Evolutionary conservation across 2,797 vertebrate genomes (phyloP), one percentile per base, ranked within the genome.

Genomic region (Jordanella pulchra): DNA sequence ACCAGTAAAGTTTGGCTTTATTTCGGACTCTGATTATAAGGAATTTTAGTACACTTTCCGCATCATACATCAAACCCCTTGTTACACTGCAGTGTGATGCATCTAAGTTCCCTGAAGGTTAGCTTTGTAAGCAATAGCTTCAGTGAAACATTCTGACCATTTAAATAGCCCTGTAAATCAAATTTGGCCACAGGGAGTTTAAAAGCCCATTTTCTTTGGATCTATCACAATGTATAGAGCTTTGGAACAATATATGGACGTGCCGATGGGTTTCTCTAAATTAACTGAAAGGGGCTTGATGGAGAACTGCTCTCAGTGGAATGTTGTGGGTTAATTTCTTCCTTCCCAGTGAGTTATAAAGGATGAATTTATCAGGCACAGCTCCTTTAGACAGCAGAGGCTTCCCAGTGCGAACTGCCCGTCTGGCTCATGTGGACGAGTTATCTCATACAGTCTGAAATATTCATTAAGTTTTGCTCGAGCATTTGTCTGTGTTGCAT

Each of bases 81-180:
- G 72, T 90, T 82, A 76, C 73, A 86, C 84, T 86, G 60, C 72
- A 77, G 69, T 35, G 10, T 83, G 84, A 89, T 84, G 42, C 81
- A 85, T 88, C 71, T 71, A 23, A 77, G 84, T 27, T 69, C 83
- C 89, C 78, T 32, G 5, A 27, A 81, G 88, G 77, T 84, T 56
- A 69, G 76, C 85, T 68, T 65, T 71, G 80, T 79, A 83, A 89
- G 79, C 83, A 63, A 80, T 75, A 74, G 72, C 79, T 80, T 83
- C 72, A 78, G 70, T 79, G 73, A 84, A 85, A 87, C 71, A 83
- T 47, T 75, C 77, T 44, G 69, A 75, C 77, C 78, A 86, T 89
- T 91, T 86, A 87, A 90, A 90, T 87, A 82, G 83, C 85, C 82
- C 80, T 71, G 80, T 91, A 89, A 91, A 92, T 93, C 91, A 89